Percentiles rank a stretch among this genome's conserved stretches.
Conservation (phyloP, 2,797 vertebrate genomes). For the Alcedo atthis region DNA sequence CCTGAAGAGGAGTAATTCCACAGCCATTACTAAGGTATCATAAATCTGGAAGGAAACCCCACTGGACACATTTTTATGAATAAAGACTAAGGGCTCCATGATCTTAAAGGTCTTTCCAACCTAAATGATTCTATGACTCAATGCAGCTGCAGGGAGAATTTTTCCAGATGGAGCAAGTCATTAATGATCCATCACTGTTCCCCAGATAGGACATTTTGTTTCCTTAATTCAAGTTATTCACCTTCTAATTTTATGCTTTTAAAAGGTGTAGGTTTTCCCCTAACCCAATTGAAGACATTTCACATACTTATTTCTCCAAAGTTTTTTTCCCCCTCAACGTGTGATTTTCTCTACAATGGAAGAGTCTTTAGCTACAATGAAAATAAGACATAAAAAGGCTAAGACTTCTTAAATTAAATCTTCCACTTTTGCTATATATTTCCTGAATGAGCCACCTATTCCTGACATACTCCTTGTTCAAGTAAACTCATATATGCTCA, state of each 20-base stretch:
- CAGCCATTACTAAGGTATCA: neutral
- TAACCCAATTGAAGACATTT: neutral
- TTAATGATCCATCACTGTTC: neutral
- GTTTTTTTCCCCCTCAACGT: neutral
- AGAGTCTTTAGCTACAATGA: neutral
- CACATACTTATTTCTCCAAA: neutral
- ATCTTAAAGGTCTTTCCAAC: neutral
- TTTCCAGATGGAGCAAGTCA: neutral
- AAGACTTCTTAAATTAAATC: neutral
- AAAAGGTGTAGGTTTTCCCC: neutral
- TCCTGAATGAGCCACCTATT: neutral
- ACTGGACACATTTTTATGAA: neutral
- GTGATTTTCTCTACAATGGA: neutral
- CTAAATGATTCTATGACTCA: neutral
- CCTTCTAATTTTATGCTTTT: neutral
- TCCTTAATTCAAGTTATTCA: neutral
- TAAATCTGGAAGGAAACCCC: neutral
- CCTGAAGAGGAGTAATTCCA: neutral
- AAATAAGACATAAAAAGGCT: neutral
- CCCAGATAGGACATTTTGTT: neutral
- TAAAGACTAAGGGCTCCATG: neutral
- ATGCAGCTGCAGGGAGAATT: neutral
- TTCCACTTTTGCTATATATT: neutral
- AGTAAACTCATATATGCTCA: neutral
- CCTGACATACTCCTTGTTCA: neutral